These are phyloP conservation scores for Phataginus tricuspis DNA, from an alignment of 2,797 vertebrate genomes.

Conservation along the genomic window DNA sequence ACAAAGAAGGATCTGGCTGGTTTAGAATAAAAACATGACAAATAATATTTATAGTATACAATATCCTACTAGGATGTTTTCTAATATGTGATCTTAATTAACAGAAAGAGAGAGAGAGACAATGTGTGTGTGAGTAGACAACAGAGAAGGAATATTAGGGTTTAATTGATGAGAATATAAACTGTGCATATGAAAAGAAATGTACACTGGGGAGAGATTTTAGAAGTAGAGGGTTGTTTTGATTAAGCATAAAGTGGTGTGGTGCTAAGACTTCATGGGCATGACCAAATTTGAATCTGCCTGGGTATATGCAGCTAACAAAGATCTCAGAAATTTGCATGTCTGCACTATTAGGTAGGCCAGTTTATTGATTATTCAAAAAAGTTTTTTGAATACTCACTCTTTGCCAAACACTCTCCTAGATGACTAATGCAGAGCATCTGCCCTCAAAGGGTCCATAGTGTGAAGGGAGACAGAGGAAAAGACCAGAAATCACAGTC, in stretches of 20 bases:
- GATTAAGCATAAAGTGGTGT: neutral
- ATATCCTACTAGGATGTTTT: neutral
- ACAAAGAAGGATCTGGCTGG: neutral
- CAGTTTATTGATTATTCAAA: neutral
- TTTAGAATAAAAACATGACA: conserved; percentile 22
- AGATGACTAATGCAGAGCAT: neutral
- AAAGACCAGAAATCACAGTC: neutral
- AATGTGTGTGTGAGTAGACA: neutral
- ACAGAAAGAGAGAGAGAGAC: neutral
- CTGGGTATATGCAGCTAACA: neutral
- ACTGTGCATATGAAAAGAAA: neutral
- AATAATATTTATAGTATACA: neutral
- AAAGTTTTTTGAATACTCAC: neutral
- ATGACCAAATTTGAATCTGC: neutral
- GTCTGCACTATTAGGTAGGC: neutral
- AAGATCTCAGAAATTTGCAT: neutral
- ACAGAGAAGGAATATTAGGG: neutral
- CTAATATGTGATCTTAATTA: neutral
- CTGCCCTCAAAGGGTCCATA: neutral
- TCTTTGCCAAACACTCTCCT: neutral
- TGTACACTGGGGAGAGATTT: neutral
- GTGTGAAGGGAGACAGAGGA: neutral
- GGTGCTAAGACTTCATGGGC: neutral
- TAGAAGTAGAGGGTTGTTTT: neutral
- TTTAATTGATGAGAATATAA: conserved; percentile 6